A percentile compares a stretch with the other conserved stretches of the same genome.
These are phyloP conservation scores for Phrynocephalus vlangalii DNA, from an alignment of 2,797 vertebrate species.

Conservation along the genomic window DNA sequence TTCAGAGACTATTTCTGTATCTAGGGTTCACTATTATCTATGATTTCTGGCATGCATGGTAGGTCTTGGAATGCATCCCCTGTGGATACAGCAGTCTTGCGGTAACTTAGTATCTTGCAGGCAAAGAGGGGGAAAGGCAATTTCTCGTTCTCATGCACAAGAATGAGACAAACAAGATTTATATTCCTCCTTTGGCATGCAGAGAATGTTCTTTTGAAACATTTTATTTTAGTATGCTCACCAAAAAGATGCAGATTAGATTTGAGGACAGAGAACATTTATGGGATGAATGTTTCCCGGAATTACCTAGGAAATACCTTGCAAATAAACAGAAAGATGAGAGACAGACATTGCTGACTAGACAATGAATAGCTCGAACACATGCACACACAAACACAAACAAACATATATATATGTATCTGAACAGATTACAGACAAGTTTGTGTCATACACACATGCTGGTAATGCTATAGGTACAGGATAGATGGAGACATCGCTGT, in stretches of 20 bases:
- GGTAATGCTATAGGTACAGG: too few species aligned
- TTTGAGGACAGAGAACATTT: not conserved
- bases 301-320: not conserved
- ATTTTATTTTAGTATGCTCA: not conserved
- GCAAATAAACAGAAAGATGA: not conserved
- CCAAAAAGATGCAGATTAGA: not conserved
- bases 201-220: not conserved
- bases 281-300: not conserved
- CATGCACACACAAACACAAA: too few species aligned
- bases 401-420: rapidly evolving
- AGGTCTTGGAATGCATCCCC: too few species aligned
- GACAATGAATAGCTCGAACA: rapidly evolving
- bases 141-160: too few species aligned
- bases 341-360: constrained; percentile 16
- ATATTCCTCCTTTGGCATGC: not conserved
- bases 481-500: not conserved
- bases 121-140: too few species aligned
- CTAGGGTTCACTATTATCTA: too few species aligned
- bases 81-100: too few species aligned
- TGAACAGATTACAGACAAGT: rapidly evolving
- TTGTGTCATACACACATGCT: rapidly evolving
- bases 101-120: too few species aligned
- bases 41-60: too few species aligned
- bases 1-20: too few species aligned
- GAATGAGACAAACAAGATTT: too few species aligned